Evolutionary conservation across 64 coral and sea anemone species (phyloP), one percentile per base, ranked within the genome.

Genomic region (Montipora foliosa): DNA sequence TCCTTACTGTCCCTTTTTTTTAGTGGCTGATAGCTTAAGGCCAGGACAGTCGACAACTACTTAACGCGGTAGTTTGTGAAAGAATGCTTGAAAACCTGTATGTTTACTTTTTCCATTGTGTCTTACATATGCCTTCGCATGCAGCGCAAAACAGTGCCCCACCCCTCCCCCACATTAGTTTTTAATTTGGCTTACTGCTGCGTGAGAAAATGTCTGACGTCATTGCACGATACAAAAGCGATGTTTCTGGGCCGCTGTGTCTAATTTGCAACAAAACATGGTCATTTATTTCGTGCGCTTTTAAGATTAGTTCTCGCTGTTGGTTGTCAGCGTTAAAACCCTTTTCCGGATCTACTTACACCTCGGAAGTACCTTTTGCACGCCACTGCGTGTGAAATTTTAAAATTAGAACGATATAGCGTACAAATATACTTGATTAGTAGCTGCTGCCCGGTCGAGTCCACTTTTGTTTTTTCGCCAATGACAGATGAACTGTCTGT

Each of bases 281-380:
- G 71, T 24, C 4, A 49, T 52, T 16, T 86, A 64, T 86, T 86
- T 67, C 82, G 64, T 86, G 82, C 82, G 8, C 19, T 50, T 21
- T 71, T 71, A 72, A 86, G 82, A 86, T 86, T 86, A 86, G 71
- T 64, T 50, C 29, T 4, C 82, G 6, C 82, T 86, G 82, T 64
- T 71, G 62, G 82, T 24, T 86, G 44, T 37, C 66, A 49, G 67
- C 46, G 8, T 86, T 50, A 71, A 86, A 20, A 72, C 60, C 46
- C 8, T 86, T 86, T 86, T 86, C 82, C 82, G 67, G 82, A 86
- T 86, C 16, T 72, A 71, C 82, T 86, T n/a, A 46, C 6, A 72
- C 45, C 19, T 21, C 82, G 82, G 82, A 86, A 86, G 45, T 67
- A 12, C 82, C 64, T 50, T 71, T 49, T 71, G 46, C 16, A 37